Evolutionary conservation across 2,797 vertebrate genomes (phyloP), one percentile per base, ranked within the genome.

Genomic region (Rhodeus uyekii): DNA sequence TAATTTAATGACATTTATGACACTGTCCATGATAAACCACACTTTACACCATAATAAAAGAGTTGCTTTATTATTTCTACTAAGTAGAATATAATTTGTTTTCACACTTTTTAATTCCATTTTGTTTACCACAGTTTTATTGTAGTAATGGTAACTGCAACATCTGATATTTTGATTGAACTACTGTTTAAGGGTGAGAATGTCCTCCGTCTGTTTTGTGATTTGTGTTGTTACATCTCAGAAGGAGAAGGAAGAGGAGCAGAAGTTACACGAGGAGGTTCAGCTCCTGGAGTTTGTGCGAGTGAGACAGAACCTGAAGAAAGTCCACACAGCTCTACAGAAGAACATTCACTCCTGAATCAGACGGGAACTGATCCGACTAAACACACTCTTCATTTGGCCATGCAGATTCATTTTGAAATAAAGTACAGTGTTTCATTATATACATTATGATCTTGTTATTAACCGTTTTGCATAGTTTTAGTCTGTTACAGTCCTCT

Each of bases 231-330:
- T 68, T 16, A 8, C 12, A 19, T 48, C 3, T 68, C 86, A 94
- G 93, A 90, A 8, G 79, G 90, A 93, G 79, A 91, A 90, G 60
- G 87, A 92, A 68, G 75, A 90, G 22, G 90, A 90, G 53, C 87
- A 90, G 67, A 89, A 84, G 50, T 10, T 81, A 2, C 86, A 1
- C 4, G 90, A 92, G 8, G 92, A 93, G 29, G 80, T 88, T 29
- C 91, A 94, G 77, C 67, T 93, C 46, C 77, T 92, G 85, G 93
- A 94, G 88, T 92, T 94, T 72, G 88, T 93, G 24, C 78, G 89
- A 86, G 93, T 94, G 27, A 89, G 91, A 83, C 91, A 93, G 86
- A 94, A 94, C 86, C 86, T 94, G 53, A 92, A 83, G 84, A 94
- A 94, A 90, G 93, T 92, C 63, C 92, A 92, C 42, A 87, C 92